phyloP scores from a whole-genome alignment of 2,797 vertebrate genomes.

The Brachyrhaphis roseni region DNA sequence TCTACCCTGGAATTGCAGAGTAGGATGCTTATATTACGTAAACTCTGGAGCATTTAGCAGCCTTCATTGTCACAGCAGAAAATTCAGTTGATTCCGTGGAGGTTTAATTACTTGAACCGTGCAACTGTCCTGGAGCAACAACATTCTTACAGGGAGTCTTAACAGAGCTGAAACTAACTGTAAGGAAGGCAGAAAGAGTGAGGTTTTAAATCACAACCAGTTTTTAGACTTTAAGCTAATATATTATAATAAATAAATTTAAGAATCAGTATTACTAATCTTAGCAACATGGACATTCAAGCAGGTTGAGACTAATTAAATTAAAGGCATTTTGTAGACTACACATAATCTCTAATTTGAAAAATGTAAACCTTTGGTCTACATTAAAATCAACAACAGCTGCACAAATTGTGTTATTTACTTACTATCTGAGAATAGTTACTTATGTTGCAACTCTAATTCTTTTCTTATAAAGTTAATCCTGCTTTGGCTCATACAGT shows the following conservation, averaged over 20 bases:
- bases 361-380: constrained; percentile 10
- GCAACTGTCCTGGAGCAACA: not conserved
- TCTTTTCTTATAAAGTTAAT: constrained; percentile 41
- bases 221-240: not conserved
- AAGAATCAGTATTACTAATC: not conserved
- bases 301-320: not conserved
- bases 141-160: not conserved
- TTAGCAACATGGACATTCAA: not conserved
- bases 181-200: not conserved
- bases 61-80: not conserved
- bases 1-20: not conserved
- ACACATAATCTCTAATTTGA: not conserved
- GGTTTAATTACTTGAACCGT: not conserved
- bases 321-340: not conserved
- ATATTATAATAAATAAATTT: not conserved
- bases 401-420: not conserved
- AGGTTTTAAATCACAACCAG: not conserved
- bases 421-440: constrained; percentile 36
- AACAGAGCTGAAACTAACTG: not conserved
- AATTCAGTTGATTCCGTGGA: not conserved
- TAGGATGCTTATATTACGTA: not conserved
- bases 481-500: constrained; percentile 34
- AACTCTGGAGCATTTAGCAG: not conserved
- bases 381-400: not conserved
- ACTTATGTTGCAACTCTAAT: constrained; percentile 44